Base-by-base conservation (phyloP, 2,113 vertebrate species). In the Serilophus lunatus region DNA sequence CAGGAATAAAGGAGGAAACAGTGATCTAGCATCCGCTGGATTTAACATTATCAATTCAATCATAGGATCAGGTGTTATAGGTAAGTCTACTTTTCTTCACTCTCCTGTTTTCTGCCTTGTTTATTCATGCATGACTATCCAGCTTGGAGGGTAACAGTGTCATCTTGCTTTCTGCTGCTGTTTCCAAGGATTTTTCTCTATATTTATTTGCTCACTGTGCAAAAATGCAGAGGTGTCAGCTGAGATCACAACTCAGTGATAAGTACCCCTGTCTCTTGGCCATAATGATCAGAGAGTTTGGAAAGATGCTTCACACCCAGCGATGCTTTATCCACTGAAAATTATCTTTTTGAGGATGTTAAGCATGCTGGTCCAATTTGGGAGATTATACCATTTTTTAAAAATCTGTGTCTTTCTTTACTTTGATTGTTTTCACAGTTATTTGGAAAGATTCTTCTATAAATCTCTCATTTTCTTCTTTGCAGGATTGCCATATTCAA, bases 41-140 rank as follows among this genome's bases (percentile, higher is more conserved):
- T 99, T 99, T 97, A 99, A 99, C 95, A 98, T 99, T 80, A 98
- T 99, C 93, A 99, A 99, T 95, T 99, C 99, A 45, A 99, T 99
- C 59, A 98, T 99, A 93, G 99, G 99, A 97, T 99, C 99, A 38
- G 99, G 99, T 61, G 95, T 99, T 88, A 99, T 99, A 98, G 99
- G 99, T 99, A 97, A 98, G 90, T 59, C 33, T 71, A 5, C 13
- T 54, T 95, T 80, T 47, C 65, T 86, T 90, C 13, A 22, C 28
- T 66, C 3, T 72, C 12, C 11, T 88, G 13, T 65, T 18, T 85
- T 88, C 51, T 63, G 76, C 36, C 76, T 80, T 72, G 18, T 89
- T 94, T 87, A 26, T 57, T 35, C 24, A 42, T 40, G 10, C 9
- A 16, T 71, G 56, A 50, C 53, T 82, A 1, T 56, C 8, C 50